phyloP scores from a whole-genome alignment of 2,888 invertebrate genomes.

The Oscheius sp. region DNA sequence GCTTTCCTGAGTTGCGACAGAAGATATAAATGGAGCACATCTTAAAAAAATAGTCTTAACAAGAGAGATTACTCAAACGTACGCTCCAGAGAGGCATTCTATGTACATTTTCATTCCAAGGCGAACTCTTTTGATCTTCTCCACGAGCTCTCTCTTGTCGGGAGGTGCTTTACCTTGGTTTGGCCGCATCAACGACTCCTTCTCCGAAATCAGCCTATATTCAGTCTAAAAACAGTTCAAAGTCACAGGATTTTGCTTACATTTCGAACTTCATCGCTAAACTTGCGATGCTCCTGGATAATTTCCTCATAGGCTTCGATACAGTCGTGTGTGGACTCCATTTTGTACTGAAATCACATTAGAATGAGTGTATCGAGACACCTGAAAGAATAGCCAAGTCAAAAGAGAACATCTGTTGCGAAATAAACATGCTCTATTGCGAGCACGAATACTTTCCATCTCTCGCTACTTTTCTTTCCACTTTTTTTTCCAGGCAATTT shows the following conservation, averaged over 20 bases:
- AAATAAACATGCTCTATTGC: not conserved
- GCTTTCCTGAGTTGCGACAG: too few species aligned
- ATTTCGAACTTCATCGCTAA: conserved; percentile 22
- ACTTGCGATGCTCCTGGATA: not conserved
- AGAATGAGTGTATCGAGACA: not conserved
- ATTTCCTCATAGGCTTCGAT: conserved; percentile 7
- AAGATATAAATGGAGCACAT: too few species aligned
- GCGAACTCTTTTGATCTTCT: too few species aligned
- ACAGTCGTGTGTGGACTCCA: not conserved
- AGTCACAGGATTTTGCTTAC: not conserved
- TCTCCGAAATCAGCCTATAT: conserved; percentile 9
- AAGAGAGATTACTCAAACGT: too few species aligned
- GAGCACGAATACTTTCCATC: not conserved
- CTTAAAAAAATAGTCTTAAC: too few species aligned
- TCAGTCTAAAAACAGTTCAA: conserved; percentile 3
- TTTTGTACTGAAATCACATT: not conserved
- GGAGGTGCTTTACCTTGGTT: not conserved
- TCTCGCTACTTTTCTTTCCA: too few species aligned
- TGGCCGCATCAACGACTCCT: conserved; percentile 17
- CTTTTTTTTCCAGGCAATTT: too few species aligned
- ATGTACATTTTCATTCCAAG: too few species aligned
- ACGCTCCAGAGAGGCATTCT: too few species aligned
- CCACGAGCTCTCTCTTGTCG: too few species aligned
- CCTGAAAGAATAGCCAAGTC: not conserved
- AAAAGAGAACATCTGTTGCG: not conserved